Conservation (phyloP, 2,113 vertebrate genomes). For the Rostratula benghalensis region DNA sequence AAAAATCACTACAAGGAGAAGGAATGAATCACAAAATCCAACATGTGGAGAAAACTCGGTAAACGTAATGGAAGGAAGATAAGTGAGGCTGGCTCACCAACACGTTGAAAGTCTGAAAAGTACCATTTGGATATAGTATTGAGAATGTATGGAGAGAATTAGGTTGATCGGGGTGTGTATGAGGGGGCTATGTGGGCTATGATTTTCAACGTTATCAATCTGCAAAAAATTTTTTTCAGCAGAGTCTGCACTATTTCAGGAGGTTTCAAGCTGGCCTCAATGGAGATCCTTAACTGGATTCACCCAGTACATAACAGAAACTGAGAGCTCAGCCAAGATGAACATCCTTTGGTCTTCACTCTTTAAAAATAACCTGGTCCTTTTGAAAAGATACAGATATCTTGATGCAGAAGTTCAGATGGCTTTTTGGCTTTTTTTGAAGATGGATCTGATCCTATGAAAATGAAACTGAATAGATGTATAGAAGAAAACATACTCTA, state of each 20-base stretch:
- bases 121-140: background rate
- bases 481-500: background rate
- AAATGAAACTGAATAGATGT: background rate
- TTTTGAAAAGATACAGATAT: background rate
- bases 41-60: fast-evolving
- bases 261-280: background rate
- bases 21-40: background rate
- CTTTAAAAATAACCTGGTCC: background rate
- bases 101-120: background rate
- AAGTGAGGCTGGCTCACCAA: background rate
- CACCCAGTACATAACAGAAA: background rate
- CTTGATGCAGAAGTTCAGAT: background rate
- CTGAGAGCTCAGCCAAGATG: fast-evolving
- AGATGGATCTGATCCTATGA: background rate
- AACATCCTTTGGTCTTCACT: background rate
- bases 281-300: background rate
- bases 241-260: fast-evolving
- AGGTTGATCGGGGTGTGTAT: background rate
- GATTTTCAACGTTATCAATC: background rate
- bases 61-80: background rate
- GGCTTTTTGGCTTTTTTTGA: background rate
- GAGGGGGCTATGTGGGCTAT: background rate
- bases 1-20: background rate
- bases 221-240: background rate
- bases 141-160: background rate